Evolutionary conservation across 2,888 invertebrate genomes (phyloP), one percentile per base, ranked within the genome.

Genomic region (Elegia similella): DNA sequence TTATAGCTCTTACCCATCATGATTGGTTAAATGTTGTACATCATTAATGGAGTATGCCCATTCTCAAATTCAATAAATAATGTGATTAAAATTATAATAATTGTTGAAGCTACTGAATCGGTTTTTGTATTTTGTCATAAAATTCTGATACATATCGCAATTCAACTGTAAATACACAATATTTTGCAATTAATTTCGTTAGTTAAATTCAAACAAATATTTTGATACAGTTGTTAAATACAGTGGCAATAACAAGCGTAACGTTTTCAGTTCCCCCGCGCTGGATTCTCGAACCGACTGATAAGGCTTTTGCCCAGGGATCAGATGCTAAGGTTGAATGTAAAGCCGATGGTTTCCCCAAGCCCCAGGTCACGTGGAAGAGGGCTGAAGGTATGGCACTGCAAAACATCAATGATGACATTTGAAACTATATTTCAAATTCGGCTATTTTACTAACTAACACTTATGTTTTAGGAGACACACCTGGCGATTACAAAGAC

Each of bases 261-360:
- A 78, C 63, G 73, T 93, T 94, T 92, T 94, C 76, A 98, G 98
- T 98, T 78, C 98, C 98, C 75, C 98, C 98, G 64, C 96, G 98
- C 87, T 98, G 98, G 98, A 98, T 97, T 87, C 92, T 98, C 76
- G 97, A 98, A 88, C 98, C 98, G 57, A 97, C 97, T 78, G 98
- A 98, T 84, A 97, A 97, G 92, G 97, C 98, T 75, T 98, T 98
- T 90, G 97, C 98, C 67, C 97, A 98, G 92, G 97, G 98, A 68
- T 97, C 97, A 70, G 97, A 97, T 86, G 97, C 97, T 69, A 95
- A 97, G 82, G 96, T 98, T 75, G 98, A 98, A 93, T 98, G 98
- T 89, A 98, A 98, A 93, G 97, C 98, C 84, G 98, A 98, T 92
- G 98, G 98, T 74, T 98, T 98, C 92, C 98, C 98, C 62, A 97